Conservation (phyloP, 2,888 invertebrate species). For the Ischnura elegans region DNA sequence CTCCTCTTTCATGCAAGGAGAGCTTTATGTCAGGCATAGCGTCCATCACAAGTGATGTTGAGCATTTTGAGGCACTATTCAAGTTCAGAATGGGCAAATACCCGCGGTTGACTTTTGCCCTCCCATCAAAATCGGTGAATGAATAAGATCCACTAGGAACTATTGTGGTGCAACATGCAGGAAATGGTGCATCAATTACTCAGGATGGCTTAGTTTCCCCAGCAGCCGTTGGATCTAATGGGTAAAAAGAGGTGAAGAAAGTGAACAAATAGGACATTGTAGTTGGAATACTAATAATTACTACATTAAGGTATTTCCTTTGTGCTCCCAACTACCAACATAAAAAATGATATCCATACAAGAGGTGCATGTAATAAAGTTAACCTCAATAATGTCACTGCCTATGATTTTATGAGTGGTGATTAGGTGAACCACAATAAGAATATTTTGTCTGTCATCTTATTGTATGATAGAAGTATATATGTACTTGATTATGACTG, state of each 20-base stretch:
- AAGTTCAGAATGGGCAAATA: not conserved
- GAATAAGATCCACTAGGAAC: constrained; percentile 16
- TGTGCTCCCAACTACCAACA: not conserved
- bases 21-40: not conserved
- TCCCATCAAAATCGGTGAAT: constrained; percentile 22
- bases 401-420: too few relatives aligned
- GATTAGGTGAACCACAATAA: too few relatives aligned
- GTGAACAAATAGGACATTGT: not conserved
- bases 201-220: constrained; percentile 35
- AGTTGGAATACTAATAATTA: not conserved
- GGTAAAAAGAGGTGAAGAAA: constrained; percentile 15
- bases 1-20: not conserved
- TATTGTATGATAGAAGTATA: too few relatives aligned
- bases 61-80: constrained; percentile 21
- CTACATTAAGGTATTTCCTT: not conserved
- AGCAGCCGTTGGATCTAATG: constrained; percentile 31
- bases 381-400: too few relatives aligned
- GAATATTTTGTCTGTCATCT: too few relatives aligned
- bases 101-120: not conserved
- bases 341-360: not conserved
- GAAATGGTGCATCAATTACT: constrained; percentile 13
- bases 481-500: too few relatives aligned
- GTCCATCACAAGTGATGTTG: not conserved
- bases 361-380: not conserved
- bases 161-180: constrained; percentile 38